A percentile compares a stretch with the other conserved stretches of the same genome.
These are phyloP conservation scores for Agrilus cyanescens DNA, from an alignment of 2,888 invertebrate species.

Conservation along the genomic window DNA sequence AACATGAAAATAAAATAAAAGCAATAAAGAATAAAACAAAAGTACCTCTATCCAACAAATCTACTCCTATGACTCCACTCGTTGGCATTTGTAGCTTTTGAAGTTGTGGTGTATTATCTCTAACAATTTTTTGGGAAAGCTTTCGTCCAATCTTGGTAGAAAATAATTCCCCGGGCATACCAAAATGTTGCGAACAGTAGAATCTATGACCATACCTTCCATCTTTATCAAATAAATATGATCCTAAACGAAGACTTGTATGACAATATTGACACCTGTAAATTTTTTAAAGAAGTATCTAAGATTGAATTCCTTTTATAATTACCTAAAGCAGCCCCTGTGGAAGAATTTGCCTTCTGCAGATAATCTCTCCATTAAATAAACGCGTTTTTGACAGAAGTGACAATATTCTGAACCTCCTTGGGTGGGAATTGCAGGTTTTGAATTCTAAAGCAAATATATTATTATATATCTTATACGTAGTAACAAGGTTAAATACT, in stretches of 20 bases:
- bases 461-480: too few relatives aligned
- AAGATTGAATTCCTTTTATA: conserved; percentile 2
- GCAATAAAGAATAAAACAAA: not conserved
- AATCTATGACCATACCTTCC: conserved; percentile 56
- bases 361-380: conserved; percentile 82
- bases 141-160: conserved; percentile 23
- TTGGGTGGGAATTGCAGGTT: conserved; percentile 48
- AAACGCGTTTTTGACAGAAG: conserved; percentile 85
- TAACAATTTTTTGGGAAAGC: conserved; percentile 19
- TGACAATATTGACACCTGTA: conserved; percentile 79
- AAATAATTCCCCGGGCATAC: conserved; percentile 45
- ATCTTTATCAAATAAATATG: conserved; percentile 60
- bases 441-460: conserved; percentile 38
- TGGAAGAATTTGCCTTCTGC: conserved; percentile 88
- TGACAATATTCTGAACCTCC: conserved; percentile 66
- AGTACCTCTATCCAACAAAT: conserved; percentile 38
- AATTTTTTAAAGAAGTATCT: conserved; percentile 5
- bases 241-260: conserved; percentile 69
- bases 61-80: conserved; percentile 38
- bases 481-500: conserved; percentile 27
- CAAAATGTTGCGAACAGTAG: conserved; percentile 66
- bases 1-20: conserved; percentile 1
- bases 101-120: conserved; percentile 18
- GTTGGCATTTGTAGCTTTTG: conserved; percentile 38
- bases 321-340: conserved; percentile 69